Conservation (phyloP, 2,797 vertebrate species). For the Danio albolineatus region DNA sequence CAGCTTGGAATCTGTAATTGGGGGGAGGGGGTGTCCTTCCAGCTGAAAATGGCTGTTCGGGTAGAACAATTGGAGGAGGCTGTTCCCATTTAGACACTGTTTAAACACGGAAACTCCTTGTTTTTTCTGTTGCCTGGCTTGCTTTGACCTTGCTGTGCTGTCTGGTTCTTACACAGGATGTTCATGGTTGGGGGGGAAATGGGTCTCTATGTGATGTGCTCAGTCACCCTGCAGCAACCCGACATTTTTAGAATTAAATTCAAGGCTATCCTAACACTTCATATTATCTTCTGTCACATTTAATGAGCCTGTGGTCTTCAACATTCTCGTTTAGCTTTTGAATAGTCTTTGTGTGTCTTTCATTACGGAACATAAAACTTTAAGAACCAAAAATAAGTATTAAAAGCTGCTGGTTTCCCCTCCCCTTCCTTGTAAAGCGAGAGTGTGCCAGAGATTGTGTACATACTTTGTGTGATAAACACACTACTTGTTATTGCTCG, state of each 20-base stretch:
- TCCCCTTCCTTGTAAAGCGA: neutral
- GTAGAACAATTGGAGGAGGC: slow-evolving; percentile 77
- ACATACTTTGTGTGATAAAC: neutral
- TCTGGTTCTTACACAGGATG: slow-evolving; percentile 57
- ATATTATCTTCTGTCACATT: neutral
- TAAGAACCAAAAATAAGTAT: neutral
- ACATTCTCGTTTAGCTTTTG: neutral
- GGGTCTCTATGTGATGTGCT: slow-evolving; percentile 1
- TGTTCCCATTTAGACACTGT: slow-evolving; percentile 66
- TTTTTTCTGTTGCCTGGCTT: slow-evolving; percentile 52
- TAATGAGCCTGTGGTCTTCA: neutral
- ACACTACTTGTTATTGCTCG: neutral
- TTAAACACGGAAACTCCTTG: slow-evolving; percentile 73
- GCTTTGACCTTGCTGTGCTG: slow-evolving; percentile 57
- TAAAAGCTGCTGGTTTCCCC: neutral
- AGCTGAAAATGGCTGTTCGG: slow-evolving; percentile 46
- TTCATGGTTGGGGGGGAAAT: slow-evolving; percentile 45
- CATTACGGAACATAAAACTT: neutral
- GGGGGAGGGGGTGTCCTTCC: slow-evolving; percentile 41
- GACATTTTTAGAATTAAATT: neutral
- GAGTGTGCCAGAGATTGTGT: neutral
- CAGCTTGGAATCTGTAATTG: slow-evolving; percentile 30
- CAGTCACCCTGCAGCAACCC: neutral
- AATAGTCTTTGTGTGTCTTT: neutral
- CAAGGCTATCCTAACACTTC: neutral